Base-by-base conservation (phyloP, 2,797 vertebrate species). In the Microcaecilia unicolor region DNA sequence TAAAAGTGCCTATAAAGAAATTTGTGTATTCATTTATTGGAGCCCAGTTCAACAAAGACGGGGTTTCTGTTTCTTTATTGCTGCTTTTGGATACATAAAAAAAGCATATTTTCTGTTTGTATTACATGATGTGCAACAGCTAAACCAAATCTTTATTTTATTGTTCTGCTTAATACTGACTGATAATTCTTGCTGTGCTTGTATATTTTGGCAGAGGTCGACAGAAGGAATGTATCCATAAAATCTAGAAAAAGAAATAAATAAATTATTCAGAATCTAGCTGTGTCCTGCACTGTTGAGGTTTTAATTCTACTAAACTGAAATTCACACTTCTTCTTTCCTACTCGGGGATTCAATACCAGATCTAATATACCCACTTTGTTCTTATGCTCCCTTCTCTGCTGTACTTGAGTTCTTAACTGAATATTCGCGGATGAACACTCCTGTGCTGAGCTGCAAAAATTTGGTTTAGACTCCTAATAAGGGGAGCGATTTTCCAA, bases 21-120 rank as follows among this genome's bases (percentile, higher is more conserved):
- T 16, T 29, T 33, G 21, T 42, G 37, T 13, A 24, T 31, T 34
- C 3, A 23, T 36, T 27, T 4, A 33, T 49, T 33, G 38, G 32
- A 42, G 48, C 41, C 9, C 36, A 22, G 13, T 10, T 33, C 34
- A 33, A 17, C 44, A 34, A 23, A 12, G 18, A 17, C 19, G 25
- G 31, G 17, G n/a, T n/a, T n/a, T n/a, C n/a, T n/a, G n/a, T n/a
- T n/a, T n/a, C n/a, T n/a, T n/a, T n/a, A 41, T 31, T 37, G 49
- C 49, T 53, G 51, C 54, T 62, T 58, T 28, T 31, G 17, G 31
- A 50, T 41, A 13, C 53, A 43, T 49, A 49, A 58, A 7, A n/a
- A 5, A 9, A n/a, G 14, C 25, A 6, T 10, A 15, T 15, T n/a
- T 8, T 11, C 11, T 24, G 4, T 24, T 24, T 21, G 15, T 26